Evolutionary conservation across 53 echinoderm and acorn worm species (phyloP), one percentile per base, ranked within the genome.

Genomic region (Actinopyga echinites): DNA sequence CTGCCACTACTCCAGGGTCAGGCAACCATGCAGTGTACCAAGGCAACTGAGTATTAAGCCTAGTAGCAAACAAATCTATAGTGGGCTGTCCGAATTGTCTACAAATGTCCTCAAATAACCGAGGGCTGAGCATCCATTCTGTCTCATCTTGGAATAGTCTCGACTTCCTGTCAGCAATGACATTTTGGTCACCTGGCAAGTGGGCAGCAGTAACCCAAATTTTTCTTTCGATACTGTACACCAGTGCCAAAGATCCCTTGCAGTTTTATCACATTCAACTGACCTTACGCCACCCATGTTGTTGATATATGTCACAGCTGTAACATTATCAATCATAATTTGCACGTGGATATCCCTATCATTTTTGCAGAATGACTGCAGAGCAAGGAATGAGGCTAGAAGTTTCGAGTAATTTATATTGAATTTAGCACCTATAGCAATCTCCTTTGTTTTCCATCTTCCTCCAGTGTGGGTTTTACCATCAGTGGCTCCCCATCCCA

Each of bases 231-330:
- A 37, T 85, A n/a, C n/a, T n/a, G n/a, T n/a, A 52, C 90, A 90
- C 90, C 83, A 86, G 28, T 33, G 13, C 90, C 90, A 90, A 22
- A 90, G 42, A 2, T 57, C 57, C 56, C 52, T 83, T 13, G 90
- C 86, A 0, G 61, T 45, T 23, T 54, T n/a, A 80, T 89, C 78
- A 68, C 89, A 89, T 9, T 56, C 68, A 11, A 22, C 19, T 35
- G 85, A 89, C 37, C 32, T 79, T 65, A 55, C 31, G 49, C 88
- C 88, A 32, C 90, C 86, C 90, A 90, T 90, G 56, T 74, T 69
- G 30, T 90, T 86, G 12, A 83, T 56, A 44, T 84, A 85, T 6
- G 89, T 25, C 0, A 79, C 89, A 38, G 84, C 89, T 28, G 89
- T 84, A 28, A 54, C 49, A 56, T 89, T 85, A 79, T 89, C 89